phyloP scores from a whole-genome alignment of 2,888 invertebrate genomes.

The Abscondita cerata region DNA sequence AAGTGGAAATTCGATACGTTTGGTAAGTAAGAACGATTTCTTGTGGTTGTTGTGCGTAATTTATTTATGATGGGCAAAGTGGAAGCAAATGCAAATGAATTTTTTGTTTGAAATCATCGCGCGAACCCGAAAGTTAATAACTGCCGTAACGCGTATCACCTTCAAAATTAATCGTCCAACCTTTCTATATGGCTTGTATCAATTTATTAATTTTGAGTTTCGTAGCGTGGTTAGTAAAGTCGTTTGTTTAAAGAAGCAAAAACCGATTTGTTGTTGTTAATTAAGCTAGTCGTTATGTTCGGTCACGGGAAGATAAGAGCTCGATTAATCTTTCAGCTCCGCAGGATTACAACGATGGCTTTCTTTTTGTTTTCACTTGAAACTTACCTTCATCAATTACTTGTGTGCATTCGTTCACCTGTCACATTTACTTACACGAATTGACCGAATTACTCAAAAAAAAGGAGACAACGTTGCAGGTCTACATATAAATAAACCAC shows the following conservation, averaged over 20 bases:
- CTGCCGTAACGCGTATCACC: conserved; percentile 17
- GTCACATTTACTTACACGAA: no score
- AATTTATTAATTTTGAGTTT: conserved; percentile 30
- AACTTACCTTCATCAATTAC: conserved; percentile 26
- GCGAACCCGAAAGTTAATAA: conserved; percentile 12
- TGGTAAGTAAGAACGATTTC: no score
- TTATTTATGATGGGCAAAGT: neutral
- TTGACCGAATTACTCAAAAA: no score
- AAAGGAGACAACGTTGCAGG: no score
- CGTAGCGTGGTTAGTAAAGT: conserved; percentile 29
- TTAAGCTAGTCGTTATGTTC: conserved; percentile 47
- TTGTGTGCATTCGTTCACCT: neutral
- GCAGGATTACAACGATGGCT: conserved; percentile 45
- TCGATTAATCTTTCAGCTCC: conserved; percentile 47
- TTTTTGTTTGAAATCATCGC: conserved; percentile 2
- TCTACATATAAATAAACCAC: no score
- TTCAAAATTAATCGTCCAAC: conserved; percentile 25
- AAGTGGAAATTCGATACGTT: neutral
- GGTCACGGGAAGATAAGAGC: conserved; percentile 46
- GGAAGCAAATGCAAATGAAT: conserved; percentile 10
- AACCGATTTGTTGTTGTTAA: conserved; percentile 44
- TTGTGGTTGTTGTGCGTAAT: neutral
- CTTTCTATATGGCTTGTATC: conserved; percentile 23
- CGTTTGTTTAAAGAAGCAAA: conserved; percentile 37
- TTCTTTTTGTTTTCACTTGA: conserved; percentile 46